Evolutionary conservation across 2,797 vertebrate species (phyloP).

Genomic region (Chrosomus eos): DNA sequence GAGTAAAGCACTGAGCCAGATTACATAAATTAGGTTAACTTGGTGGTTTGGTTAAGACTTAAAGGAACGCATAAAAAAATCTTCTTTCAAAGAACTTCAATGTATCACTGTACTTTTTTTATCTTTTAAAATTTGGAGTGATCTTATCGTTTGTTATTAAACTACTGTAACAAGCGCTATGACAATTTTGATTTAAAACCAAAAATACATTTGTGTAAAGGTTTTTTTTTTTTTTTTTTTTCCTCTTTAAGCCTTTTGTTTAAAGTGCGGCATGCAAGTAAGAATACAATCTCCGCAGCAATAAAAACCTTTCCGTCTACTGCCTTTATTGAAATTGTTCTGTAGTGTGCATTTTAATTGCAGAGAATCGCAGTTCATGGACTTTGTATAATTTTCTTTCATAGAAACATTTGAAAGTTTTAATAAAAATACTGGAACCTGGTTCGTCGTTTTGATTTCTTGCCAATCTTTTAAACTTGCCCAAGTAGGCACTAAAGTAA

Average conservation of each 20-base stretch:
- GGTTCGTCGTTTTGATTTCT: slow-evolving; percentile 35
- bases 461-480: slow-evolving; percentile 18
- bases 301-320: slow-evolving; percentile 47
- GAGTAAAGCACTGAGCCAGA: slow-evolving; percentile 43
- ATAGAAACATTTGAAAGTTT: slow-evolving; percentile 8
- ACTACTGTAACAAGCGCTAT: slow-evolving; percentile 37
- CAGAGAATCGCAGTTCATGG: slow-evolving; percentile 43
- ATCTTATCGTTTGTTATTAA: slow-evolving; percentile 42
- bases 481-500: background rate
- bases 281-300: slow-evolving; percentile 48
- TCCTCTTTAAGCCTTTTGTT: slow-evolving; percentile 9
- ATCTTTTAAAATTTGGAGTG: slow-evolving; percentile 23
- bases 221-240: background rate
- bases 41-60: slow-evolving; percentile 40
- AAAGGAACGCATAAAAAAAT: slow-evolving; percentile 1
- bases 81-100: slow-evolving; percentile 7
- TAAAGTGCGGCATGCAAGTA: slow-evolving; percentile 50
- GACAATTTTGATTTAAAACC: slow-evolving; percentile 11
- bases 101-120: slow-evolving; percentile 33
- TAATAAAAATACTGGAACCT: slow-evolving; percentile 44
- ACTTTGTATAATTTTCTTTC: slow-evolving; percentile 49
- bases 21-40: slow-evolving; percentile 44
- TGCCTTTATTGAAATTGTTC: slow-evolving; percentile 42
- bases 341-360: slow-evolving; percentile 44
- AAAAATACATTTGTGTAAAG: slow-evolving; percentile 26